Evolutionary conservation across 2,113 vertebrate species (phyloP).

Genomic region (Hepsetus odoe): DNA sequence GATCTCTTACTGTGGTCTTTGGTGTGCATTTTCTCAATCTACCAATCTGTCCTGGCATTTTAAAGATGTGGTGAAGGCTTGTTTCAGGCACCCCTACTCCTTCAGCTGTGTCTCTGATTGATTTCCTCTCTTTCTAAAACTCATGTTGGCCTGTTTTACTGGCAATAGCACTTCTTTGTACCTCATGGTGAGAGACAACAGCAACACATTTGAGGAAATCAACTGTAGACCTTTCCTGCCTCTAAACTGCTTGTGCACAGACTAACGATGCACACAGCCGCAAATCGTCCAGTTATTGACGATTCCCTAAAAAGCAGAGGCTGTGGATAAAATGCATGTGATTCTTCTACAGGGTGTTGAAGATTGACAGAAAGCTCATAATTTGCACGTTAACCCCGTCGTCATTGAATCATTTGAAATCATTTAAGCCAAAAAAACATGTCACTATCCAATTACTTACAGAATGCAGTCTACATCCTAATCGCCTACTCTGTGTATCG

Average conservation of each 20-base stretch:
- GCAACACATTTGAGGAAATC: neutral
- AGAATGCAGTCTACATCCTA: neutral
- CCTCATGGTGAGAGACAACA: neutral
- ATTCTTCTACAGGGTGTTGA: neutral
- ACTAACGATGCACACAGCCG: neutral
- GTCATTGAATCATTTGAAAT: neutral
- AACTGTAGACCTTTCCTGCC: neutral
- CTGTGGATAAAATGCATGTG: neutral
- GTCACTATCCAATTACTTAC: neutral
- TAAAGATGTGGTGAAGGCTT: neutral
- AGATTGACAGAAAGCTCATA: neutral
- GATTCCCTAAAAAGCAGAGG: too few relatives aligned
- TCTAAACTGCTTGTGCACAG: neutral
- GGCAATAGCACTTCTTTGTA: neutral
- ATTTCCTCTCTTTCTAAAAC: neutral
- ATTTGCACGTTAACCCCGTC: neutral
- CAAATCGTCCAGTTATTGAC: neutral
- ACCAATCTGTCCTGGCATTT: neutral
- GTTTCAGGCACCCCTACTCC: neutral
- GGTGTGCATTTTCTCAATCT: too few relatives aligned
- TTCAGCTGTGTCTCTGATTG: neutral
- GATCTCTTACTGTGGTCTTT: neutral
- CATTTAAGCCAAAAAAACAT: neutral
- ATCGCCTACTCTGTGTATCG: neutral
- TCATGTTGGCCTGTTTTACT: neutral